These are phyloP conservation scores for Muscidifurax raptorellus DNA, from an alignment of 1,140 invertebrate genomes.

Conservation along the genomic window DNA sequence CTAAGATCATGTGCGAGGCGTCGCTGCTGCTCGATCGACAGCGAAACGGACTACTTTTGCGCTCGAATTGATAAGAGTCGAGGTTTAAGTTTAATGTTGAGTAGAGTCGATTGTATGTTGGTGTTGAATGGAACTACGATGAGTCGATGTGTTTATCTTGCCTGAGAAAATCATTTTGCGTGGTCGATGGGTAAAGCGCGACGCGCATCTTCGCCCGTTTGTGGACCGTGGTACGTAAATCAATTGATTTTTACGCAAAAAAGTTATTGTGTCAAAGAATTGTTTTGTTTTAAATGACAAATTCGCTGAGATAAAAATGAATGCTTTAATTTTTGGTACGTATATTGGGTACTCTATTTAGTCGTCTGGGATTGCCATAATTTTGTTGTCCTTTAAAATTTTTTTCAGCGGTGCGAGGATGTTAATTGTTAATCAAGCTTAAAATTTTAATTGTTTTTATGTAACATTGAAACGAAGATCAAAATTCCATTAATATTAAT, in stretches of 20 bases:
- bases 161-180: not conserved
- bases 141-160: not conserved
- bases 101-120: not conserved
- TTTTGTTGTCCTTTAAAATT: conserved; percentile 8
- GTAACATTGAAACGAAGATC: not conserved
- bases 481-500: conserved; percentile 1
- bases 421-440: not conserved
- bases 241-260: not conserved
- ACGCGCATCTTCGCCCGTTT: no score
- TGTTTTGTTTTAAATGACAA: not conserved
- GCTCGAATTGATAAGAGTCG: not conserved
- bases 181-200: not conserved
- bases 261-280: not conserved
- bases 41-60: conserved; percentile 55
- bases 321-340: not conserved
- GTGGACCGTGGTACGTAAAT: no score
- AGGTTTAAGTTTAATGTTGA: not conserved
- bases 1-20: conserved; percentile 87
- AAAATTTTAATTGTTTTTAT: not conserved
- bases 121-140: no score
- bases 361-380: conserved; percentile 15
- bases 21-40: conserved; percentile 80
- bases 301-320: not conserved
- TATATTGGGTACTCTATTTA: not conserved
- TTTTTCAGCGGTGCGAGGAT: not conserved